Conservation (phyloP, 1,140 invertebrate genomes). For the Drosophila tropicalis region DNA sequence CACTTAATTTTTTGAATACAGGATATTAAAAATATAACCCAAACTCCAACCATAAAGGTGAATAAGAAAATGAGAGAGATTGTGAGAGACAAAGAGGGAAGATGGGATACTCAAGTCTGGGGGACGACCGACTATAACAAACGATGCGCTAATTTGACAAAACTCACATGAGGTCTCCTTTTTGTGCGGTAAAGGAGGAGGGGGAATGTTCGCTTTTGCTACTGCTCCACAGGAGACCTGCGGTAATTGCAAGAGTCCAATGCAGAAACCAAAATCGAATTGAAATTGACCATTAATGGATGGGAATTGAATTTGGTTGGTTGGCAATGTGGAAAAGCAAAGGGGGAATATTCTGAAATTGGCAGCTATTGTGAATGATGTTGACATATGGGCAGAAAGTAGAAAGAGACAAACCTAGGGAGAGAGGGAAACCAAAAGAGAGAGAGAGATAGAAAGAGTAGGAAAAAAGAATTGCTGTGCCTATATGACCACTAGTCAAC, state of each 20-base stretch:
- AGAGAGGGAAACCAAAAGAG: slow-evolving; percentile 6
- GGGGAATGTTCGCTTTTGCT: slow-evolving; percentile 19
- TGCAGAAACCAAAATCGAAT: slow-evolving; percentile 74
- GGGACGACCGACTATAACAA: slow-evolving; percentile 35
- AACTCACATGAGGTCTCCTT: slow-evolving; percentile 76
- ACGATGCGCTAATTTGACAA: slow-evolving; percentile 79
- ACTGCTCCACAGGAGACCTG: slow-evolving; percentile 65
- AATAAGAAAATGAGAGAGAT: slow-evolving; percentile 29
- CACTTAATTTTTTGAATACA: too few relatives aligned
- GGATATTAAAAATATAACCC: too few relatives aligned
- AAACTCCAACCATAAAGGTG: too few relatives aligned
- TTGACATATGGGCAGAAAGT: slow-evolving; percentile 51
- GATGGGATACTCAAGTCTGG: slow-evolving; percentile 18
- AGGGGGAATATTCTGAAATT: slow-evolving; percentile 34
- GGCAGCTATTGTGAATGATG: slow-evolving; percentile 59
- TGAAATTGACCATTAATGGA: slow-evolving; percentile 82
- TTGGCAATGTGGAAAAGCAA: slow-evolving; percentile 14
- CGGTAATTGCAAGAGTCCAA: slow-evolving; percentile 62
- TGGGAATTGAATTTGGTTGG: slow-evolving; percentile 18
- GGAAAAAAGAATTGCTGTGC: neutral
- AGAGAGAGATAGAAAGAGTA: slow-evolving; percentile 14
- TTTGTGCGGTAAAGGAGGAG: neutral
- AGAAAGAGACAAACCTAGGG: slow-evolving; percentile 19
- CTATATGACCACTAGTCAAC: slow-evolving; percentile 19
- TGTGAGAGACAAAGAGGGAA: slow-evolving; percentile 16